Evolutionary conservation across 2,797 vertebrate genomes (phyloP).

Genomic region (Scarus forsteni): DNA sequence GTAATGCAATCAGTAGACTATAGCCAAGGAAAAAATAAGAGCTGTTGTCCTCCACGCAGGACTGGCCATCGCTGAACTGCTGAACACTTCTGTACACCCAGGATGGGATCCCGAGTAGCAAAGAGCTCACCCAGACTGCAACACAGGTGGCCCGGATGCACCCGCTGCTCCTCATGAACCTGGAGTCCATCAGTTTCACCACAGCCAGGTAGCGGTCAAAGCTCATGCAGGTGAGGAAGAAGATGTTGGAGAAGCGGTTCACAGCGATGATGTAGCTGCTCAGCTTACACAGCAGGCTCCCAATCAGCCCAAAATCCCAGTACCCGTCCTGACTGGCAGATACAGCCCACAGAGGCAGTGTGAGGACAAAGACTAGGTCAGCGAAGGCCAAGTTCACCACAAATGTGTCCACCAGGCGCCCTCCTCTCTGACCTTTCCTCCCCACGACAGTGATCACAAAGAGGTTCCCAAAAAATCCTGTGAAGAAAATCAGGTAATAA

Average conservation of each 20-base stretch:
- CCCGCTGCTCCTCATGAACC: constrained; percentile 71
- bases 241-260: constrained; percentile 91
- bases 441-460: constrained; percentile 85
- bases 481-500: constrained; percentile 87
- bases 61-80: fast-evolving
- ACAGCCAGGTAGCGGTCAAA: constrained; percentile 91
- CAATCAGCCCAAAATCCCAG: constrained; percentile 81
- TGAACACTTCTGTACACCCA: constrained; percentile 76
- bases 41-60: constrained; percentile 74
- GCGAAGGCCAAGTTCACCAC: constrained; percentile 89
- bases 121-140: constrained; percentile 82
- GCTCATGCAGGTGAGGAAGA: constrained; percentile 91
- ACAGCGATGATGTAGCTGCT: constrained; percentile 88
- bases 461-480: constrained; percentile 87
- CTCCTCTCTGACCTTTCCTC: constrained; percentile 49
- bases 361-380: constrained; percentile 88
- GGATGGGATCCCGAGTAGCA: constrained; percentile 83
- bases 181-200: constrained; percentile 83
- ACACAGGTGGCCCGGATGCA: constrained; percentile 75
- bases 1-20: constrained; percentile 77
- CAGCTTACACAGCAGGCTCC: constrained; percentile 84
- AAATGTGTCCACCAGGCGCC: constrained; percentile 89
- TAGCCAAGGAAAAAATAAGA: constrained; percentile 71
- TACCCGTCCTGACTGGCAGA: constrained; percentile 62
- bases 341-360: constrained; percentile 89